Evolutionary conservation across 2,888 invertebrate species (phyloP).

Genomic region (Eupithecia insigniata): DNA sequence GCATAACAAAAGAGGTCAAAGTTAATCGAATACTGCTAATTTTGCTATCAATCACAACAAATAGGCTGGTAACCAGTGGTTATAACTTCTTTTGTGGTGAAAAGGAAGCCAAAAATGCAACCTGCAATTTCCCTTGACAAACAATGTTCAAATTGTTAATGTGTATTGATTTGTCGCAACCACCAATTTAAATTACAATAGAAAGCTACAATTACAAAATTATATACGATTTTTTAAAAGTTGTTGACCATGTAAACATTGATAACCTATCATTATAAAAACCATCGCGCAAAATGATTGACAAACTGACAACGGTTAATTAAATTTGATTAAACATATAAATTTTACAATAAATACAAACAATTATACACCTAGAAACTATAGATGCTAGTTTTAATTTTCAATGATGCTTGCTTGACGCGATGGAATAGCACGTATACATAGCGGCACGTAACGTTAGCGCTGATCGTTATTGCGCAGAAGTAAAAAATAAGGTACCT

Average conservation of each 20-base stretch:
- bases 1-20: constrained; percentile 30
- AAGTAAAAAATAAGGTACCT: too few relatives aligned
- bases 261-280: constrained; percentile 60
- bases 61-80: constrained; percentile 24
- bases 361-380: constrained; percentile 11
- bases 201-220: constrained; percentile 43
- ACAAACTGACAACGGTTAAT: constrained; percentile 64
- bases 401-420: not conserved
- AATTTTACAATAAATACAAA: constrained; percentile 47
- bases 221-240: constrained; percentile 45
- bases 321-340: constrained; percentile 60
- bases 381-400: not conserved
- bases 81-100: constrained; percentile 13
- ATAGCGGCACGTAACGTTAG: too few relatives aligned
- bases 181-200: constrained; percentile 43
- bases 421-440: too few relatives aligned
- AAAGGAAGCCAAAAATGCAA: constrained; percentile 37
- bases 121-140: constrained; percentile 45
- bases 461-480: too few relatives aligned
- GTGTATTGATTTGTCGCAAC: constrained; percentile 42
- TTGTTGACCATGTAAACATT: constrained; percentile 53
- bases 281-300: constrained; percentile 54
- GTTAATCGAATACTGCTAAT: constrained; percentile 27
- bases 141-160: constrained; percentile 27
- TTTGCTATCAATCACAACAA: constrained; percentile 36